Evolutionary conservation across 2,888 invertebrate genomes (phyloP), one percentile per base, ranked within the genome.

Genomic region (Uloborus plumipes): DNA sequence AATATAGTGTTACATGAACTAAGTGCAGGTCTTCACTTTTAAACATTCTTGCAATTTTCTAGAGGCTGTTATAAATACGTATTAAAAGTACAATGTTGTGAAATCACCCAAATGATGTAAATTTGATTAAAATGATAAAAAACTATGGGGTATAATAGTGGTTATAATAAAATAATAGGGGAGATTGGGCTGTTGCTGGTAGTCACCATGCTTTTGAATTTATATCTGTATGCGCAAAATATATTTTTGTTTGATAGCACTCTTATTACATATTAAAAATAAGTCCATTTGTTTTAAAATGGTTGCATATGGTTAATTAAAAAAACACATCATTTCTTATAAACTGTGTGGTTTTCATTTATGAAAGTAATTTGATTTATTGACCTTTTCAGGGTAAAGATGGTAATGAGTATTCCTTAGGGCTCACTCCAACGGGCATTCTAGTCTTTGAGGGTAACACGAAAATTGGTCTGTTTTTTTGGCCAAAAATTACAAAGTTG

Each of bases 401-500:
- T 90, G 95, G 96, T 50, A 95, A 95, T 91, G 96, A 97, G 89
- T 99, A 99, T 90, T 94, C 94, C 86, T 91, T 99, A 76, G 99
- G 99, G 1, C 91, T 99, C 79, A 99, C 99, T 16, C 99, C 99
- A 55, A 98, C 98, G 16, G 99, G 99, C 0, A 97, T 99, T 88
- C 91, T 99, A 73, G 98, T 99, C 11, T 99, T 98, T 90, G 99
- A 99, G 90, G 96, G 96, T 22, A 92, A 93, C 74, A 95, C 96
- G 88, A 99, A 99, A 91, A 99, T 99, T 87, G 99, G 99, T 0
- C 91, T 99, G 16, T 99, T 99, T 90, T 98, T 98, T 89, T 99
- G 99, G 92, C 99, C 99, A 1, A 99, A 98, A 91, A 99, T 99
- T 87, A 97, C 97, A 84, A 95, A 97, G 89, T 90, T 99, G 72